These are phyloP conservation scores for Dasypolia templi DNA, from an alignment of 2,888 invertebrate genomes.

Conservation along the genomic window DNA sequence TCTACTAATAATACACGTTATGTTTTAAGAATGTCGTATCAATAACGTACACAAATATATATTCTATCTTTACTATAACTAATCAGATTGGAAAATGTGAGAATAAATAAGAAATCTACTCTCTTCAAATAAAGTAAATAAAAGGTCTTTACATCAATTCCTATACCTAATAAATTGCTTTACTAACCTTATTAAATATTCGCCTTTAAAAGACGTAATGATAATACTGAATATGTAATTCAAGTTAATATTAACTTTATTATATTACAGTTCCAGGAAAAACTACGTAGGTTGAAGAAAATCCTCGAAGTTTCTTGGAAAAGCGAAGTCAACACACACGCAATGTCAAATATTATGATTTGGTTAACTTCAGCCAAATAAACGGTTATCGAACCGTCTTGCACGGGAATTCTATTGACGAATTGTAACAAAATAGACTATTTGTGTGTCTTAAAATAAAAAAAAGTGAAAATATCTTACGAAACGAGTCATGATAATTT, in stretches of 20 bases:
- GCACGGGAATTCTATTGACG: too few relatives aligned
- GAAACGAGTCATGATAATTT: too few relatives aligned
- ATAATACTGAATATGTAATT: neutral
- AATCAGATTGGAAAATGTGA: neutral
- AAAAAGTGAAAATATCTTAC: too few relatives aligned
- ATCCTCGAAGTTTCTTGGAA: conserved; percentile 7
- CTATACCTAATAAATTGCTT: neutral
- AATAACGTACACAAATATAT: neutral
- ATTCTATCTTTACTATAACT: neutral
- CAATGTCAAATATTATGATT: neutral
- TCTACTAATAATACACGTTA: neutral
- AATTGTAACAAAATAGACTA: too few relatives aligned
- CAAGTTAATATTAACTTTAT: neutral
- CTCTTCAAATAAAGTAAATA: too few relatives aligned
- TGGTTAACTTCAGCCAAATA: neutral
- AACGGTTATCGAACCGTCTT: neutral
- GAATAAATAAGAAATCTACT: neutral
- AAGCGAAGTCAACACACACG: conserved; percentile 8
- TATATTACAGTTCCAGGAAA: conserved; percentile 4
- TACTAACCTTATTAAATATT: neutral
- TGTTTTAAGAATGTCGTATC: neutral
- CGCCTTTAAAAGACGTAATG: neutral
- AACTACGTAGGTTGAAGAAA: neutral
- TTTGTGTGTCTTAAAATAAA: too few relatives aligned
- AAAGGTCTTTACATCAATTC: neutral